Evolutionary conservation across 2,113 vertebrate genomes (phyloP), one percentile per base, ranked within the genome.

Genomic region (Salvator merianae): DNA sequence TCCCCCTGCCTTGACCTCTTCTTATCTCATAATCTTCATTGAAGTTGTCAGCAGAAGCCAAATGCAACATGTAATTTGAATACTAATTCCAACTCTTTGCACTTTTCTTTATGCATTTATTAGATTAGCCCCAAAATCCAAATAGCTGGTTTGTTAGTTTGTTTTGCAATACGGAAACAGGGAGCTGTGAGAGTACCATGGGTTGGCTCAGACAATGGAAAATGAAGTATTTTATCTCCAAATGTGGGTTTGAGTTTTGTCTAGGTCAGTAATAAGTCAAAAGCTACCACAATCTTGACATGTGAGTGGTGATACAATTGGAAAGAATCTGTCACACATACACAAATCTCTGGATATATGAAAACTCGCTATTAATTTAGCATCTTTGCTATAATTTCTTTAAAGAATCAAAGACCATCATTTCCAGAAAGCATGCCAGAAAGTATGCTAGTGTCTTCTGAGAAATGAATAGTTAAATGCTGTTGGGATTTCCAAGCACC

Each of bases 41-140:
- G 63, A 91, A 89, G 71, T 74, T 74, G 50, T 82, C 43, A 66
- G 77, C 83, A 83, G 88, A 87, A 93, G 86, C 87, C 84, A 87
- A 93, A 86, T 74, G 89, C 90, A 93, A 91, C 90, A 90, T 84
- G 38, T 93, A 88, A 93, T 93, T 92, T 93, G 88, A 82, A 78
- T 87, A 90, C 81, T 91, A 84, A 91, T 83, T 91, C 86, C 88
- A 88, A 40, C 77, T 53, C 55, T 86, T 36, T 91, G 74, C 50
- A 62, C 88, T 78, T 88, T 89, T 50, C 63, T 73, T 91, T 86
- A 79, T 87, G 70, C 50, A 9, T 63, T 90, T 91, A 89, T 88
- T 94, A 88, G 70, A 87, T 93, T 82, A 85, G 69, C 77, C 89
- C 71, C 26, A 83, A 91, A 84, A 84, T 76, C 75, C 73, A 79